Conservation (phyloP, 2,888 invertebrate species). For the Agrochola lota region DNA sequence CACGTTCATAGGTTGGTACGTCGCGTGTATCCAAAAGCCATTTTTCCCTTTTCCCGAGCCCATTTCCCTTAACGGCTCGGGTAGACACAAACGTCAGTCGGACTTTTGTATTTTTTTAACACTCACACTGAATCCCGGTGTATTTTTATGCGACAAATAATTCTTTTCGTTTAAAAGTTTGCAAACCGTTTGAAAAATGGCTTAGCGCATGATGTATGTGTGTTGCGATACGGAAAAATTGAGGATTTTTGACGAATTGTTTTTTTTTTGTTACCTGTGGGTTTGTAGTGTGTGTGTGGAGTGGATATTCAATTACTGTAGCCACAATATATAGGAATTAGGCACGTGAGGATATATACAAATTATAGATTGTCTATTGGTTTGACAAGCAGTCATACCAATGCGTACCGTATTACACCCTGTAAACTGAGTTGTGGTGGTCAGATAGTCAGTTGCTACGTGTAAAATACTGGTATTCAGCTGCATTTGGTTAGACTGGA, state of each 20-base stretch:
- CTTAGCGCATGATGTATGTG: conserved; percentile 4
- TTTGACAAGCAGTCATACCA: too few species aligned
- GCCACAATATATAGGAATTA: background rate
- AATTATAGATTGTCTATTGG: background rate
- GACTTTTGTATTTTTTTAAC: conserved; percentile 31
- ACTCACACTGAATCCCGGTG: conserved; percentile 22
- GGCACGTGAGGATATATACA: background rate
- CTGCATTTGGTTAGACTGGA: too few species aligned
- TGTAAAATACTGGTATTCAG: too few species aligned
- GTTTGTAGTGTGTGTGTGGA: conserved; percentile 6
- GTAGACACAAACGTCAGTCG: conserved; percentile 42
- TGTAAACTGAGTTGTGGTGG: too few species aligned
- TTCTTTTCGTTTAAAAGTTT: conserved; percentile 28
- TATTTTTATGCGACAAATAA: conserved; percentile 45
- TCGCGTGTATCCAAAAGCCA: conserved; percentile 20
- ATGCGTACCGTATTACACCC: too few species aligned
- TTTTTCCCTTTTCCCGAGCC: conserved; percentile 26
- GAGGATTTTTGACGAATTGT: conserved; percentile 8
- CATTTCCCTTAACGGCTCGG: conserved; percentile 24
- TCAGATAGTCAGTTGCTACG: too few species aligned
- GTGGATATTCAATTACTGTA: conserved; percentile 11
- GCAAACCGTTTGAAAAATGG: conserved; percentile 40
- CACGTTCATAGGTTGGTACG: background rate
- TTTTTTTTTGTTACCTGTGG: background rate
- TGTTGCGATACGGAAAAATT: conserved; percentile 13